These are phyloP conservation scores for Carcina quercana DNA, from an alignment of 2,888 invertebrate species.

Conservation along the genomic window DNA sequence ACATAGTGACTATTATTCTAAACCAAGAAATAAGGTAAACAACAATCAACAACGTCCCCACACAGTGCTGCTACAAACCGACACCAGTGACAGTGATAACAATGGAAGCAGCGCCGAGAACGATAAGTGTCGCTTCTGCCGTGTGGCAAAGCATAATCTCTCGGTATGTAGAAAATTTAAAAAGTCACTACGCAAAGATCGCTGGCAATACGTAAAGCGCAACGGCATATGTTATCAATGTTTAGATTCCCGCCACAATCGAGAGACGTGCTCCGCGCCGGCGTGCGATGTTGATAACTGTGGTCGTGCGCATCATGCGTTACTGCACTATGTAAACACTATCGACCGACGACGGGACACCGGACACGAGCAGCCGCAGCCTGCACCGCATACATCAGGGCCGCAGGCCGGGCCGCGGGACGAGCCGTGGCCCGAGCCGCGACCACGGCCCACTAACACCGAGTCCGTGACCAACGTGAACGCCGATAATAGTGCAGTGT, in stretches of 20 bases:
- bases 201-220: constrained; percentile 13
- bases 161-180: constrained; percentile 16
- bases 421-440: constrained; percentile 14
- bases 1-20: too few species aligned
- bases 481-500: neutral
- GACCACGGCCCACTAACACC: neutral
- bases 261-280: constrained; percentile 15
- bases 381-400: neutral
- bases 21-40: too few species aligned
- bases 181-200: constrained; percentile 15
- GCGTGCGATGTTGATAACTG: constrained; percentile 16
- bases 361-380: too few species aligned
- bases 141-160: constrained; percentile 15
- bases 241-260: constrained; percentile 16
- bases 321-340: constrained; percentile 7
- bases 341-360: neutral
- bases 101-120: too few species aligned
- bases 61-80: too few species aligned
- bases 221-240: constrained; percentile 7
- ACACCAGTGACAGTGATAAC: too few species aligned
- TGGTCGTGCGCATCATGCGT: constrained; percentile 7
- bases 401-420: neutral
- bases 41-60: too few species aligned
- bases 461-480: neutral
- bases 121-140: too few species aligned